These are phyloP conservation scores for Coleophora deauratella DNA, from an alignment of 2,888 invertebrate genomes.

Conservation along the genomic window DNA sequence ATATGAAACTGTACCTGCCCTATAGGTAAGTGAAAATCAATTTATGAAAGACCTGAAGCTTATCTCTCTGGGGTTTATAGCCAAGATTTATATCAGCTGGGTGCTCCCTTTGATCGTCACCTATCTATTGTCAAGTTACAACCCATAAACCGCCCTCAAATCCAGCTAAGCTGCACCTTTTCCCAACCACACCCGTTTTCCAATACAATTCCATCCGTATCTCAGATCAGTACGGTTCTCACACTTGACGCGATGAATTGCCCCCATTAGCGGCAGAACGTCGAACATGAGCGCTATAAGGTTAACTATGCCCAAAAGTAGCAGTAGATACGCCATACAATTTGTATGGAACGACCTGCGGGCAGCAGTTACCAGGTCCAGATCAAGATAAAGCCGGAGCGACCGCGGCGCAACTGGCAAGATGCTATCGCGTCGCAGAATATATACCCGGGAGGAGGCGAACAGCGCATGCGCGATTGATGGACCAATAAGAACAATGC, in stretches of 20 bases:
- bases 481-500: slow-evolving; percentile 62
- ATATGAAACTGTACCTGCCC: too few relatives aligned
- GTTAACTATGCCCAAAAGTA: slow-evolving; percentile 71
- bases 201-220: slow-evolving; percentile 31
- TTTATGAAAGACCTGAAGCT: too few relatives aligned
- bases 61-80: too few relatives aligned
- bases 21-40: too few relatives aligned
- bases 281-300: slow-evolving; percentile 62
- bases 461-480: slow-evolving; percentile 56
- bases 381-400: slow-evolving; percentile 61
- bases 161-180: not conserved
- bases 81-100: too few relatives aligned
- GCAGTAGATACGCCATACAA: slow-evolving; percentile 67
- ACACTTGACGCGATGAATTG: slow-evolving; percentile 56
- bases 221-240: slow-evolving; percentile 34
- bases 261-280: slow-evolving; percentile 59
- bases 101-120: too few relatives aligned
- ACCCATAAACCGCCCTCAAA: too few relatives aligned
- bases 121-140: too few relatives aligned
- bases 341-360: slow-evolving; percentile 68
- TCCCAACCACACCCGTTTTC: not conserved
- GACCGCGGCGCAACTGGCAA: slow-evolving; percentile 46
- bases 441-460: slow-evolving; percentile 44
- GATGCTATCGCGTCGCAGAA: slow-evolving; percentile 51
- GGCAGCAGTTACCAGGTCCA: slow-evolving; percentile 48